A percentile compares a stretch with the other conserved stretches of the same genome.
phyloP scores from a whole-genome alignment of 2,113 vertebrate species.

The Phocoena phocoena region DNA sequence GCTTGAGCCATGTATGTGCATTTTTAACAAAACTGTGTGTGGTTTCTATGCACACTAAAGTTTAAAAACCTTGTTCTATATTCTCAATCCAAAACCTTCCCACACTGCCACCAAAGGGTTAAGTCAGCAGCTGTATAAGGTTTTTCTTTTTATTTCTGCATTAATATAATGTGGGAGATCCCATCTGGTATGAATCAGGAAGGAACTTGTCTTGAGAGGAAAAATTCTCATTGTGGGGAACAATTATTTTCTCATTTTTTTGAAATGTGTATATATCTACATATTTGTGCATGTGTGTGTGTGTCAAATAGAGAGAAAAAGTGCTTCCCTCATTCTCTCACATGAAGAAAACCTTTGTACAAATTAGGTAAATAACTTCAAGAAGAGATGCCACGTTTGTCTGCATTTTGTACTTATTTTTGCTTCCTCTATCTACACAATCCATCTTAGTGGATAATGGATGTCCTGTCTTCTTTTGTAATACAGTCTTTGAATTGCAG shows the following conservation, averaged over 20 bases:
- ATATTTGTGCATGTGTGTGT: background rate
- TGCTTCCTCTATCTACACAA: background rate
- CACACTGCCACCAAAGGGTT: background rate
- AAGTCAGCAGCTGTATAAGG: background rate
- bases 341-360: background rate
- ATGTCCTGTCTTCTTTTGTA: background rate
- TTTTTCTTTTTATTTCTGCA: background rate
- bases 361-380: background rate
- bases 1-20: background rate
- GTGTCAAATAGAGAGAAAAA: background rate
- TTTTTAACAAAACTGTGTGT: background rate
- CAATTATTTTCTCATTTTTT: background rate
- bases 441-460: slow-evolving; percentile 5
- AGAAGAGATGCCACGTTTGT: background rate
- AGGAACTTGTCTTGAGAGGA: background rate
- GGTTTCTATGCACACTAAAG: background rate
- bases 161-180: background rate
- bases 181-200: background rate
- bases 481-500: background rate
- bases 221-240: background rate
- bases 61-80: background rate
- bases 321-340: background rate
- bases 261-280: background rate
- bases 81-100: background rate
- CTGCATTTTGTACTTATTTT: slow-evolving; percentile 5